phyloP scores from a whole-genome alignment of 2,797 vertebrate genomes.

The Carapus acus region DNA sequence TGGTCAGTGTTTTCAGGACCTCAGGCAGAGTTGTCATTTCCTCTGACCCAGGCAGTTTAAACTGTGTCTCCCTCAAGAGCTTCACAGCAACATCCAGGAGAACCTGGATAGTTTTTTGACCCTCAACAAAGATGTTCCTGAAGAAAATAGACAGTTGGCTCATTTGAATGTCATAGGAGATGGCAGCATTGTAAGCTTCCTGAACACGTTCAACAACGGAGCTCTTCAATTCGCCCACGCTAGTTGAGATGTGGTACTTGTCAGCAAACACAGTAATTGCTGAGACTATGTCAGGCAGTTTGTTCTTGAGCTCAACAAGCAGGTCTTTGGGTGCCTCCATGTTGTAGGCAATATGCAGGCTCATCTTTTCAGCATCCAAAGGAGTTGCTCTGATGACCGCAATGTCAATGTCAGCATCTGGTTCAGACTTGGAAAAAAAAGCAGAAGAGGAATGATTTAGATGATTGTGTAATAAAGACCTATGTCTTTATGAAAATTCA shows the following conservation, averaged over 20 bases:
- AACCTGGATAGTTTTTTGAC: conserved; percentile 23
- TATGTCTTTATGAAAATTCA: neutral
- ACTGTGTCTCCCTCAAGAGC: conserved; percentile 69
- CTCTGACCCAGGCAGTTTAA: conserved; percentile 68
- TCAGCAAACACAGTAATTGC: conserved; percentile 68
- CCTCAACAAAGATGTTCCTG: conserved; percentile 41
- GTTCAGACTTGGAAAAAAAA: conserved; percentile 64
- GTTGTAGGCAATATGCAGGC: conserved; percentile 70
- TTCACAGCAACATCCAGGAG: conserved; percentile 64
- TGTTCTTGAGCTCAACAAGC: conserved; percentile 65
- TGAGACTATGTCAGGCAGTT: conserved; percentile 58
- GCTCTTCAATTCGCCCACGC: conserved; percentile 64
- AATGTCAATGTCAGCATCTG: conserved; percentile 69
- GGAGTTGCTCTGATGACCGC: conserved; percentile 59
- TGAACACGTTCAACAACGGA: conserved; percentile 57
- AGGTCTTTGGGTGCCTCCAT: conserved; percentile 61
- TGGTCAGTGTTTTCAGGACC: conserved; percentile 56
- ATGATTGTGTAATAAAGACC: no score
- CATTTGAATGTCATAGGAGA: conserved; percentile 47
- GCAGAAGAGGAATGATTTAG: conserved; percentile 11
- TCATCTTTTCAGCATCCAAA: conserved; percentile 45
- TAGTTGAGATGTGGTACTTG: conserved; percentile 68
- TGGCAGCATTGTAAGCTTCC: conserved; percentile 45
- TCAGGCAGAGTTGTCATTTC: conserved; percentile 66
- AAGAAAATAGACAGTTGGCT: conserved; percentile 59